Percentiles rank a stretch among this genome's conserved stretches.
These are phyloP conservation scores for Aspiorhynchus laticeps DNA, from an alignment of 2,113 vertebrate genomes.

Conservation along the genomic window DNA sequence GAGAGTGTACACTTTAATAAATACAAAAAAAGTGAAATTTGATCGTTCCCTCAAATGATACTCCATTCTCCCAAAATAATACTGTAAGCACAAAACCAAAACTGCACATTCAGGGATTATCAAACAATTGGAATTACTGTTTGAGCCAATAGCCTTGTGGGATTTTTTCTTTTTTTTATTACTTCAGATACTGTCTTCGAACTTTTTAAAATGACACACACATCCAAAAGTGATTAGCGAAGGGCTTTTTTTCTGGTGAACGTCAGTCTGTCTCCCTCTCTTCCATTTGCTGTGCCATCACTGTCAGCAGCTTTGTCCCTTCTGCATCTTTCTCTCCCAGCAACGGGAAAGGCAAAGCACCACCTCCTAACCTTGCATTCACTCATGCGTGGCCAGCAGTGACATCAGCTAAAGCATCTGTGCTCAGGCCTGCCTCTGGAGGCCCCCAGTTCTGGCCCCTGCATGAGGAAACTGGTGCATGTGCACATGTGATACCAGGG, in stretches of 20 bases:
- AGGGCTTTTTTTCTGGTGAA: background rate
- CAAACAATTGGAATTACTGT: background rate
- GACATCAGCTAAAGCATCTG: slow-evolving; percentile 50
- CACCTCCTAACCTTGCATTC: slow-evolving; percentile 41
- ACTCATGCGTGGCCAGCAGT: slow-evolving; percentile 50
- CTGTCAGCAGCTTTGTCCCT: slow-evolving; percentile 26
- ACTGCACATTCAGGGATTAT: background rate
- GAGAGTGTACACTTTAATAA: background rate
- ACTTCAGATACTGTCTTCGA: background rate
- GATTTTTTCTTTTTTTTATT: background rate
- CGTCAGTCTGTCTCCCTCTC: background rate
- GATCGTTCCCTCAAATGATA: background rate
- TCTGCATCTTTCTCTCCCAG: slow-evolving; percentile 14
- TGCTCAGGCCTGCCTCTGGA: slow-evolving; percentile 21
- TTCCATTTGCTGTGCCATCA: slow-evolving; percentile 15
- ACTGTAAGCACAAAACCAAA: background rate
- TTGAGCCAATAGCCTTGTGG: background rate
- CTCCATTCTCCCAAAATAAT: background rate
- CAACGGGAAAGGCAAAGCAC: background rate
- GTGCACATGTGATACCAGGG: slow-evolving; percentile 49
- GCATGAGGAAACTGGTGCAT: slow-evolving; percentile 44
- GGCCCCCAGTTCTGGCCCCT: slow-evolving; percentile 23
- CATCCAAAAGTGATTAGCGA: background rate
- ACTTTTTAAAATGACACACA: background rate
- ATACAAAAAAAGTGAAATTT: too few relatives aligned